Evolutionary conservation across 1,140 invertebrate genomes (phyloP), one percentile per base, ranked within the genome.

Genomic region (Psix sp.): DNA sequence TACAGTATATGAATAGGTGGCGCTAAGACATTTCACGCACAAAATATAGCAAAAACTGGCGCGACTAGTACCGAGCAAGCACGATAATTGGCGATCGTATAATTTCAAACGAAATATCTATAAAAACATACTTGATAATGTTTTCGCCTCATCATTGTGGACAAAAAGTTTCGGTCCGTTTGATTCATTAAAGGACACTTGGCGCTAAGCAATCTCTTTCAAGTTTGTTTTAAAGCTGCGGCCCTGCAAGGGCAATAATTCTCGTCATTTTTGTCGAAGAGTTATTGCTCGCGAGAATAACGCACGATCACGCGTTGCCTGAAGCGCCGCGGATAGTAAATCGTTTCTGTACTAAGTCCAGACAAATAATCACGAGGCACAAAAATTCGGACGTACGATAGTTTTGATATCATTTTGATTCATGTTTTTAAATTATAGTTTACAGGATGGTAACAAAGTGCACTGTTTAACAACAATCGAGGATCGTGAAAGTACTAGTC

Each of bases 321-420:
- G n/a, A n/a, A n/a, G n/a, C n/a, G n/a, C n/a, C n/a, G n/a, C n/a
- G n/a, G n/a, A n/a, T n/a, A n/a, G n/a, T n/a, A n/a, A n/a, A 29
- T 29, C 15, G 35, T 31, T 16, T 18, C 5, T 15, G 39, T 24
- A 13, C 39, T 42, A 67, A 57, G 51, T 57, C 49, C 43, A 49
- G 49, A 49, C 26, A 57, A 9, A 66, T 48, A 66, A 18, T 38
- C 21, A 24, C 9, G 39, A 48, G 43, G 36, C 43, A 56, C 24
- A 56, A 66, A 56, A 66, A 36, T 49, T 26, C 20, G 33, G 9
- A 33, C 38, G 46, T 0, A 24, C 13, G 20, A 35, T 49, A 56
- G 67, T 74, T 74, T 74, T 67, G 62, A 74, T 74, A 74, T 74
- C 62, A 62, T 57, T 73, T 73, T 72, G 60, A 66, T 73, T 65